Conservation (phyloP, 2,888 invertebrate species). For the Alcis repandata region DNA sequence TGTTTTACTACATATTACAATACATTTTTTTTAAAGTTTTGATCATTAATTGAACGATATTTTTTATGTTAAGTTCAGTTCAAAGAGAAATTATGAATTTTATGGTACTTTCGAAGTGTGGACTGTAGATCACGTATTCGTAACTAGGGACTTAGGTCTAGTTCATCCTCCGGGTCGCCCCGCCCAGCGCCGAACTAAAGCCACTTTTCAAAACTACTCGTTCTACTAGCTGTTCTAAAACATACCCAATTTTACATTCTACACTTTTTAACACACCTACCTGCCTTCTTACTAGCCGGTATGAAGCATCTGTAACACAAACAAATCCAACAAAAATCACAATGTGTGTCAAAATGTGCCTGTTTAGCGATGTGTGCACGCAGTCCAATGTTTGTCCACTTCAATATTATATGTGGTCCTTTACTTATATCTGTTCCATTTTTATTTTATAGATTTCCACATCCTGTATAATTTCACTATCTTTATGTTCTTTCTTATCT, state of each 20-base stretch:
- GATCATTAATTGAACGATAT: not conserved
- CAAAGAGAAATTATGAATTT: slow-evolving; percentile 32
- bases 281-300: slow-evolving; percentile 52
- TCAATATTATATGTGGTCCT: slow-evolving; percentile 85
- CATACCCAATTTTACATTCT: slow-evolving; percentile 66
- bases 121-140: slow-evolving; percentile 65
- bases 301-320: slow-evolving; percentile 70
- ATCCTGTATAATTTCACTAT: slow-evolving; percentile 72
- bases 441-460: slow-evolving; percentile 72
- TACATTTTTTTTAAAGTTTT: slow-evolving; percentile 24
- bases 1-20: not conserved
- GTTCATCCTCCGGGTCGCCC: slow-evolving; percentile 76
- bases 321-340: slow-evolving; percentile 61
- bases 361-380: slow-evolving; percentile 84
- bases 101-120: slow-evolving; percentile 74
- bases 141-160: slow-evolving; percentile 74
- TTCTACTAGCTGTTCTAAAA: slow-evolving; percentile 67
- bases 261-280: slow-evolving; percentile 71
- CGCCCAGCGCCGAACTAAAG: slow-evolving; percentile 83
- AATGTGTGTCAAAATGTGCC: slow-evolving; percentile 76
- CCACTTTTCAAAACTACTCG: slow-evolving; percentile 61
- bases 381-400: slow-evolving; percentile 82
- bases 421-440: slow-evolving; percentile 71
- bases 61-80: not conserved
- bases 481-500: slow-evolving; percentile 70